phyloP scores from a whole-genome alignment of 2,797 vertebrate genomes.

The Dendrocincla tyrannina region DNA sequence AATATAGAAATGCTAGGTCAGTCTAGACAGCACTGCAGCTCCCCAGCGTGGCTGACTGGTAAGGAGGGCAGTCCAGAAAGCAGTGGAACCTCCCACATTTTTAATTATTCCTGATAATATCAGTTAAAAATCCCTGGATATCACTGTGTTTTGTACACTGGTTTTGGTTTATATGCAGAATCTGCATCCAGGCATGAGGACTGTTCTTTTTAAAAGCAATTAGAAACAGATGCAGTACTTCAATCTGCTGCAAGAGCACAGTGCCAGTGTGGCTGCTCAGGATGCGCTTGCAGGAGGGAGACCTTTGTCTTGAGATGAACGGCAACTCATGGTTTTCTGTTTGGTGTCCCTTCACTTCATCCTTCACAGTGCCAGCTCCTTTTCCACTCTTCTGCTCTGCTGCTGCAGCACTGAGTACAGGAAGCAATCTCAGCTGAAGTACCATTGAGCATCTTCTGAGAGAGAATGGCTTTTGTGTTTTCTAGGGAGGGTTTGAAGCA shows the following conservation, averaged over 20 bases:
- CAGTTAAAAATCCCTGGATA: background rate
- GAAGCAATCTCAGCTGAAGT: constrained; percentile 2
- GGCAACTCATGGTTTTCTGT: background rate
- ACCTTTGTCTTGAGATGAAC: background rate
- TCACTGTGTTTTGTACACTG: constrained; percentile 19
- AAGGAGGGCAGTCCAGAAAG: background rate
- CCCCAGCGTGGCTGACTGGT: background rate
- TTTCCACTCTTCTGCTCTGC: background rate
- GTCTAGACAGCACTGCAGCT: background rate
- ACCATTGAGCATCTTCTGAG: background rate
- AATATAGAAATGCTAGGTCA: background rate
- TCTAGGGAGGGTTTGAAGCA: background rate
- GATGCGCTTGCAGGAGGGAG: background rate
- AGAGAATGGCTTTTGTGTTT: constrained; percentile 33
- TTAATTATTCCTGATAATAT: background rate
- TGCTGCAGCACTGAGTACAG: background rate
- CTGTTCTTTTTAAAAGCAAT: background rate
- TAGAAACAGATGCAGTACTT: background rate
- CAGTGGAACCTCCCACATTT: background rate
- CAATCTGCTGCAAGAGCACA: constrained; percentile 49
- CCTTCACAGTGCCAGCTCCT: background rate
- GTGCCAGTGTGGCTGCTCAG: background rate
- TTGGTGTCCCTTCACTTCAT: background rate
- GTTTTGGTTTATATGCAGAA: constrained; percentile 8
- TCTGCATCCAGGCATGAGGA: background rate